Evolutionary conservation across 2,888 invertebrate genomes (phyloP).

Genomic region (Ophion obscuratus): DNA sequence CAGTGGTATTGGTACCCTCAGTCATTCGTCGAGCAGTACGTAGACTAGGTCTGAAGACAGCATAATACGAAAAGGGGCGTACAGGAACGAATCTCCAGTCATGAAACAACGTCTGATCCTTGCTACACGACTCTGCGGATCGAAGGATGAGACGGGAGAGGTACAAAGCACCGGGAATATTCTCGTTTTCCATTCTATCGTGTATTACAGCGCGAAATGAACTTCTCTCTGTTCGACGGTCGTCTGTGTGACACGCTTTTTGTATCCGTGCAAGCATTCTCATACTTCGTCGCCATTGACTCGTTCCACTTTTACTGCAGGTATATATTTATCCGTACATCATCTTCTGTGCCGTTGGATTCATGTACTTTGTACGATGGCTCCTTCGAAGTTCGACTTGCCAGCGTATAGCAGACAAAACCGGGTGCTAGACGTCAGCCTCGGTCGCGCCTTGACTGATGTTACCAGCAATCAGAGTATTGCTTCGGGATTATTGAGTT

Average conservation of each 20-base stretch:
- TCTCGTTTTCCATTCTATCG: conserved; percentile 31
- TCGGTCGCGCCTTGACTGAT: conserved; percentile 45
- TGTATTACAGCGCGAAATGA: conserved; percentile 34
- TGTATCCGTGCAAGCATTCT: conserved; percentile 1
- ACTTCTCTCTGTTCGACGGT: conserved; percentile 12
- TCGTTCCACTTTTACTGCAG: conserved; percentile 2
- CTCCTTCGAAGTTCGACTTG: conserved; percentile 2
- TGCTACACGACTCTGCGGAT: conserved; percentile 22
- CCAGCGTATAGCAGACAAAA: conserved; percentile 27
- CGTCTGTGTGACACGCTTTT: conserved; percentile 13
- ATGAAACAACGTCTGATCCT: conserved; percentile 49
- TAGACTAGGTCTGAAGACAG: conserved; percentile 16
- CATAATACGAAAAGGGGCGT: conserved; percentile 29
- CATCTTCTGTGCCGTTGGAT: conserved; percentile 12
- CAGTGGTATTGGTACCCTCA: conserved; percentile 42
- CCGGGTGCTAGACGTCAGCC: neutral
- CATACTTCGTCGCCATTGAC: conserved; percentile 10
- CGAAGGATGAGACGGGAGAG: neutral
- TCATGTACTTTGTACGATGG: conserved; percentile 9
- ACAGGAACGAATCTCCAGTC: conserved; percentile 52
- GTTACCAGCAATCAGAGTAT: conserved; percentile 44
- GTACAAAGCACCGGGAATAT: conserved; percentile 29
- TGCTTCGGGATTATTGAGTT: conserved; percentile 45
- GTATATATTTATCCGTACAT: neutral
- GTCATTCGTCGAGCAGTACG: conserved; percentile 40